Conservation (phyloP, 2,113 vertebrate species). For the Ibidorhyncha struthersii region DNA sequence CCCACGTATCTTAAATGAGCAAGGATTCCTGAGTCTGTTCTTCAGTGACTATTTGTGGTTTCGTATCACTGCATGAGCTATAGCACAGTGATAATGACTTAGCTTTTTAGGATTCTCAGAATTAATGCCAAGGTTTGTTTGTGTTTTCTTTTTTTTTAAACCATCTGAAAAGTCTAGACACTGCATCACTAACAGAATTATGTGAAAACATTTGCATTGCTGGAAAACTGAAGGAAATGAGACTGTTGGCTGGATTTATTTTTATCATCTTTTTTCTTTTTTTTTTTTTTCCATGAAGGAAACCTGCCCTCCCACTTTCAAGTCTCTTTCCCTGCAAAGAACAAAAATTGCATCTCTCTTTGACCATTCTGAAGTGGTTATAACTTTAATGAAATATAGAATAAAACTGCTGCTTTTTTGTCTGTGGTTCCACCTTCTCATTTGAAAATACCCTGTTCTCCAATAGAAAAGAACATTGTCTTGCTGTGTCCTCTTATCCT, state of each 20-base stretch:
- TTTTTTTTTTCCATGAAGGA: neutral
- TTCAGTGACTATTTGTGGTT: neutral
- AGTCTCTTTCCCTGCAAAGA: neutral
- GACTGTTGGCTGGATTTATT: constrained; percentile 5
- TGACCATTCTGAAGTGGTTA: neutral
- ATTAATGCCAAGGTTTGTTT: constrained; percentile 50
- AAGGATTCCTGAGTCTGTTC: neutral
- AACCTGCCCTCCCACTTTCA: constrained; percentile 1
- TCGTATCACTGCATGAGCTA: neutral
- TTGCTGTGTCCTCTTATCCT: constrained; percentile 23
- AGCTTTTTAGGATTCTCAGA: constrained; percentile 57
- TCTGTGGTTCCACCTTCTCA: constrained; percentile 34
- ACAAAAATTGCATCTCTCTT: neutral
- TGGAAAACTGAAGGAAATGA: constrained; percentile 49
- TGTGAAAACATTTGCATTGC: constrained; percentile 34
- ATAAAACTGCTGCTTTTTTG: constrained; percentile 11
- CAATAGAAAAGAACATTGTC: neutral
- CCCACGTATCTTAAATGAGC: neutral
- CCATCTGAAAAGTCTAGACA: constrained; percentile 76
- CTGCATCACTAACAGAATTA: constrained; percentile 64
- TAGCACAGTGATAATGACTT: constrained; percentile 19
- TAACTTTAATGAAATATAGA: neutral
- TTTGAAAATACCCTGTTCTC: neutral
- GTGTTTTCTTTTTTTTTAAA: neutral
- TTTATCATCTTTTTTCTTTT: neutral